Evolutionary conservation across 2,113 vertebrate genomes (phyloP), one percentile per base, ranked within the genome.

Genomic region (Leptobrachium leishanense): DNA sequence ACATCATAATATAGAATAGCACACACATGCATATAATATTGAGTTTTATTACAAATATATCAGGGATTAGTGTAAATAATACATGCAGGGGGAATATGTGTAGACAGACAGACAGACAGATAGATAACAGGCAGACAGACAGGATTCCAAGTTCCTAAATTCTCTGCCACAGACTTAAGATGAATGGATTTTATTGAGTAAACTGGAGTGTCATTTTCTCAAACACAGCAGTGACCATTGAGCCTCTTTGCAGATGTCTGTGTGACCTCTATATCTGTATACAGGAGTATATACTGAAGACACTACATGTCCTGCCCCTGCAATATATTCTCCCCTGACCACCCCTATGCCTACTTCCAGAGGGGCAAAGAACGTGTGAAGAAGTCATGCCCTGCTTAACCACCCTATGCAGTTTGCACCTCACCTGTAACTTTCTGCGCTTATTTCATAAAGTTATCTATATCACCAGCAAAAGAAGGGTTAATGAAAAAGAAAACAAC

Each of bases 211-310:
- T 39, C 43, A 59, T 72, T 42, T 9, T 31, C 6, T 63, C 55
- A 77, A 68, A 64, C 57, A n/a, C 9, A 55, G 40, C 15, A 55
- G 69, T 63, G 69, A 65, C 59, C 43, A 64, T 10, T 4, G 15
- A 40, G 8, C 54, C 43, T 43, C 55, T 44, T 74, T 46, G 11
- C 71, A 80, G 72, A 74, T 80, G 78, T 80, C 3, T 59, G 2
- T 72, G 20, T 66, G 54, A 75, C 63, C 74, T 54, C 74, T 41
- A 66, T 50, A 62, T 75, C 66, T 75, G 11, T 46, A 6, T 62
- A 42, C 57, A 64, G 43, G 44, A 31, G 11, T 43, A 11, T 43
- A 13, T 31, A 31, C 20, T 31, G 20, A 31, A 31, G 20, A 31
- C 20, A 31, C 20, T 31, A 31, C 20, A 31, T 1, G 20, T 31